Base-by-base conservation (phyloP, 2,113 vertebrate species). In the Potamarius usumacintae region DNA sequence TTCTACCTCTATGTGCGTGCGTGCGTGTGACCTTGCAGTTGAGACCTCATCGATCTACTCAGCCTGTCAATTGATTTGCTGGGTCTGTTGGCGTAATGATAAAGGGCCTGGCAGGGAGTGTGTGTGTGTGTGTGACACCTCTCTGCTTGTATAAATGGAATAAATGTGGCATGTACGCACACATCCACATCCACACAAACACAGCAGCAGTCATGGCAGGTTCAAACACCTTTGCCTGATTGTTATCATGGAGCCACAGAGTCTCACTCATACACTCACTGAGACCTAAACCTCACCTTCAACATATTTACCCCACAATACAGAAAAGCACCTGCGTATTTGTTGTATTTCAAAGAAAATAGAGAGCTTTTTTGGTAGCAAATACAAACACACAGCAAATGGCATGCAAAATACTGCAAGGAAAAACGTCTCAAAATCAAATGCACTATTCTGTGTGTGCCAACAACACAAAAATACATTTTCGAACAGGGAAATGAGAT, bases 21-120 rank as follows among this genome's bases (percentile, higher is more conserved):
- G 81, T 78, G 57, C 71, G 63, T 87, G 85, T 71, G 90, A 92
- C 91, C 92, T 92, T 91, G 92, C 74, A 78, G 78, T 90, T 85
- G 85, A 87, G 85, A 88, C 88, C 85, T 87, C 88, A 89, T 83
- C 69, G 86, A 90, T 89, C 87, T 58, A 79, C 60, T 82, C 85
- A 82, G 77, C 60, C 88, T 89, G 88, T 78, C 82, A 83, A 89
- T 91, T 87, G 88, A 91, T 91, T 89, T 58, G 82, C 81, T 27
- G 84, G 85, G 90, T 84, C 90, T 91, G 90, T 78, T 89, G 85
- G 76, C 88, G 86, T 84, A 74, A 89, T 72, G 90, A 91, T 91
- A 89, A 91, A 89, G 85, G 86, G 82, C 85, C 69, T 83, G 74
- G 83, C 34, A 82, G 65, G 82, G 50, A 34, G 81, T 53, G 25